Conservation (phyloP, 2,113 vertebrate species). For the Furnarius figulus region DNA sequence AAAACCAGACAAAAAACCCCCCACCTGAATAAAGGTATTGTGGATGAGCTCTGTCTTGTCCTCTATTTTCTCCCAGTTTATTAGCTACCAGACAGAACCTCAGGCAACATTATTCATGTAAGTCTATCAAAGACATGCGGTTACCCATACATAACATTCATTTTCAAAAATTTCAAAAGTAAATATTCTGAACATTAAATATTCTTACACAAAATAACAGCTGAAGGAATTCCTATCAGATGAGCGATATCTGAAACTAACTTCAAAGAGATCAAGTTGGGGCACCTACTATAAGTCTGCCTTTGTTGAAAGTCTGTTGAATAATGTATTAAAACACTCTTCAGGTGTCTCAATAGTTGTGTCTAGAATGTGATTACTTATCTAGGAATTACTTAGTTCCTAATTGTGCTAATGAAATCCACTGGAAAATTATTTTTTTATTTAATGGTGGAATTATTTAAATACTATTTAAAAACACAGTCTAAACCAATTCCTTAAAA, state of each 20-base stretch:
- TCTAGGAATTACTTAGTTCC: neutral
- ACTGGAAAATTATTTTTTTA: neutral
- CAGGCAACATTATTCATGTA: conserved; percentile 42
- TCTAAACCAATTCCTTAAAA: neutral
- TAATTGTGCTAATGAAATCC: neutral
- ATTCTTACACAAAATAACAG: neutral
- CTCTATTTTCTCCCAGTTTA: neutral
- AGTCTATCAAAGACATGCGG: neutral
- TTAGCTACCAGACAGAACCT: conserved; percentile 39
- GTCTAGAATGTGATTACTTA: neutral
- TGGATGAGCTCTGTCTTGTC: neutral
- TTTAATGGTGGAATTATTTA: neutral
- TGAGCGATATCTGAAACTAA: conserved; percentile 1
- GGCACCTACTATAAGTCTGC: neutral
- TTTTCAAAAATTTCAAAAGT: neutral
- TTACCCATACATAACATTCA: neutral
- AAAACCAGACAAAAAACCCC: rapidly evolving
- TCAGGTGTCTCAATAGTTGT: neutral
- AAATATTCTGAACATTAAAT: neutral
- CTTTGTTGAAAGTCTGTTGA: neutral
- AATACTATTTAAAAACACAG: neutral
- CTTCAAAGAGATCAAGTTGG: conserved; percentile 6
- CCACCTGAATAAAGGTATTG: conserved; percentile 18
- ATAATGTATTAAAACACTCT: conserved; percentile 15
- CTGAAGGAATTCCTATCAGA: neutral